Evolutionary conservation across 2,797 vertebrate species (phyloP).

Genomic region (Etheostoma nigrum): DNA sequence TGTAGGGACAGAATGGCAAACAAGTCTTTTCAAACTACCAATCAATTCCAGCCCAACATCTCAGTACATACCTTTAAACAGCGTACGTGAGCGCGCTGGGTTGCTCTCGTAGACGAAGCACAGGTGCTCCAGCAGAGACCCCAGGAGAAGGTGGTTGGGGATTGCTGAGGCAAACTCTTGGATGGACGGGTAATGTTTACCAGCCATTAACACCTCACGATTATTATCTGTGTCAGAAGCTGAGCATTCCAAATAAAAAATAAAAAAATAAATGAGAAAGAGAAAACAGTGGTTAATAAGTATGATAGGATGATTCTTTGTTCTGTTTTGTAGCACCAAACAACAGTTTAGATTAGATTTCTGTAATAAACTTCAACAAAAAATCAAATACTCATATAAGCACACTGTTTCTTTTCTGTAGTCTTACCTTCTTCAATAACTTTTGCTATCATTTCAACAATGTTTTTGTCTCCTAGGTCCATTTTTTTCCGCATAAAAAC

Average conservation of each 20-base stretch:
- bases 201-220: conserved; percentile 85
- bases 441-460: conserved; percentile 83
- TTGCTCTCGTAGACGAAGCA: conserved; percentile 94
- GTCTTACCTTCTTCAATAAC: conserved; percentile 86
- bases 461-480: conserved; percentile 78
- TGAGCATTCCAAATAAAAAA: conserved; percentile 59
- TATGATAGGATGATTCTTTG: neutral
- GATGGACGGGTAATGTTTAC: conserved; percentile 77
- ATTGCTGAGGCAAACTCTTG: conserved; percentile 91
- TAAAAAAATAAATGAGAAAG: neutral
- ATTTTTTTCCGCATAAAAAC: conserved; percentile 65
- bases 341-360: neutral
- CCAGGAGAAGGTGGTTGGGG: conserved; percentile 95
- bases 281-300: neutral
- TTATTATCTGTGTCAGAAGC: conserved; percentile 91
- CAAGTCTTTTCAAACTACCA: neutral
- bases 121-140: conserved; percentile 95
- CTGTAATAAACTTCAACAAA: neutral
- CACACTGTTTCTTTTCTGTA: neutral
- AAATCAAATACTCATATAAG: neutral
- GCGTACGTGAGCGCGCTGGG: conserved; percentile 86
- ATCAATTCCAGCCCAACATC: neutral
- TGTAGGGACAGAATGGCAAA: neutral
- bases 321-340: neutral
- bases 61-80: conserved; percentile 90